Evolutionary conservation across 1,140 invertebrate species (phyloP), one percentile per base, ranked within the genome.

Genomic region (Myzus persicae): DNA sequence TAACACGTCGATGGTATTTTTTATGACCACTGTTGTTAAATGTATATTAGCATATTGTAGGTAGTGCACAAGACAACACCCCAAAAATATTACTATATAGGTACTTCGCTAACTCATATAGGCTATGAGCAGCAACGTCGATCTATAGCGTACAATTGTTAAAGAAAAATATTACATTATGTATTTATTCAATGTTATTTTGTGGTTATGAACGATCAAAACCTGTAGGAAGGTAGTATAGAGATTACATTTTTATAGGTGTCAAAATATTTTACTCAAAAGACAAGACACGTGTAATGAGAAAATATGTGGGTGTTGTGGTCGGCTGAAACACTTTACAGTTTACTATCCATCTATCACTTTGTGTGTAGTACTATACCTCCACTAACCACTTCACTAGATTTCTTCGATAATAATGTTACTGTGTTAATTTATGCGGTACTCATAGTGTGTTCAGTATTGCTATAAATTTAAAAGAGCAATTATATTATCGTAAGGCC

Each of bases 211-310:
- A 92, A 84, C 46, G 81, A 82, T 38, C 81, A 40, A 82, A 51
- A 38, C 36, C 24, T 42, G 91, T 92, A 82, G 81, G 91, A 48
- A 46, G 91, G n/a, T 26, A 51, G n/a, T 48, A 46, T 22, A 38
- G n/a, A 67, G 76, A 85, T 85, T 85, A 93, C 40, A 91, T 26
- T 51, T 85, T 54, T 93, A 85, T 85, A 85, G 81, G 44, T 84
- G 81, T 93, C 76, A 84, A 93, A 93, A 93, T 85, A 67, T 93
- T 85, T 54, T 85, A 38, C 38, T 84, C 48, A 84, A 93, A 93
- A 85, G 81, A 93, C 76, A 54, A 93, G 91, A 38, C 81, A 40
- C 76, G 76, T 51, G 91, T 92, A 91, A 91, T 91, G 91, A 82
- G 76, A 92, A 92, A 82, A 48, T 20, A 26, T n/a, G 91, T 82